Base-by-base conservation (phyloP, 2,888 invertebrate species). In the Zhengitettix transpicula region DNA sequence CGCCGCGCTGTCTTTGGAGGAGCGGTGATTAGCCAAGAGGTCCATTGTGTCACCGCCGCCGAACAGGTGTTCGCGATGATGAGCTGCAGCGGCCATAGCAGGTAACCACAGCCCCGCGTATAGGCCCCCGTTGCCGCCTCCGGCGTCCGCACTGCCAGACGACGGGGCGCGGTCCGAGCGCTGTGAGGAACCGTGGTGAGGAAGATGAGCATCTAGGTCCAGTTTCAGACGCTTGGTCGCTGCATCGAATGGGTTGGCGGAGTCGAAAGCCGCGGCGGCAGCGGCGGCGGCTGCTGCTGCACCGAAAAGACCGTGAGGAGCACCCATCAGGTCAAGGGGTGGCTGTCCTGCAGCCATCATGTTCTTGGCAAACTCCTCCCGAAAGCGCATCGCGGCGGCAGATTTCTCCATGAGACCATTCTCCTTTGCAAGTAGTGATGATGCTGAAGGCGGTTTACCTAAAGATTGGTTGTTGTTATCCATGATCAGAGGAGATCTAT, bases 171-270 rank as follows among this genome's bases (percentile, higher is more conserved):
- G 12, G 47, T 47, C 47, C 47, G 47, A 47, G 8, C 47, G 47
- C 47, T 12, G 14, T 7, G 47, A 47, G 8, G 47, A 47, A 14
- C 61, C 58, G 47, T 62, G 61, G 59, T 69, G 66, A 55, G 68
- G 28, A 2, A 28, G 68, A 61, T 69, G 66, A 57, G 68, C 68
- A 42, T 83, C 83, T 75, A 83, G 74, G 65, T 90, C 89, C 66
- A 90, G 74, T 69, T 90, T 90, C 71, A 90, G 78, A 62, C 89
- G 79, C 71, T 90, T 89, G 47, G 83, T 82, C 52, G 86, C 81
- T 9, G 70, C 69, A 69, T 88, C 89, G 68, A 87, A 87, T 68
- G 85, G 85, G 71, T 87, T 85, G 52, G 85, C 84, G 15, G 65
- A 61, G 58, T 72, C 68, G 65, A 68, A 65, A 59, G 69, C 65